Evolutionary conservation across 2,113 vertebrate genomes (phyloP).

Genomic region (Arvicanthis niloticus): DNA sequence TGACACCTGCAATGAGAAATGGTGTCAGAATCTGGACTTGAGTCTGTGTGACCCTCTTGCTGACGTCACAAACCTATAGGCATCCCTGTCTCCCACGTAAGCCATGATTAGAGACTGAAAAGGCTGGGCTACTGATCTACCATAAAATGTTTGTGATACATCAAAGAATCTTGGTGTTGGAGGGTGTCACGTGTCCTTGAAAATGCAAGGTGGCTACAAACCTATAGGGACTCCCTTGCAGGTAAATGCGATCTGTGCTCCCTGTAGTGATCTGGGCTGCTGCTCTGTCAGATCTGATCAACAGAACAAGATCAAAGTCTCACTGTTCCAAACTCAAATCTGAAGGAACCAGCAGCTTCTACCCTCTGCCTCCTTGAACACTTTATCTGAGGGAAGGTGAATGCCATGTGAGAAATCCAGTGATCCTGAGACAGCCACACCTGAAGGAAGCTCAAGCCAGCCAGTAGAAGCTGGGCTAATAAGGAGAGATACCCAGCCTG

Average conservation of each 20-base stretch:
- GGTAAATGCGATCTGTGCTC: background rate
- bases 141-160: background rate
- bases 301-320: background rate
- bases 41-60: background rate
- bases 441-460: background rate
- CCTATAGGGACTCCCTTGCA: background rate
- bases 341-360: background rate
- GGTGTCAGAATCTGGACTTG: background rate
- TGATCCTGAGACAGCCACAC: background rate
- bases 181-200: too few relatives aligned
- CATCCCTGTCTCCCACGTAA: background rate
- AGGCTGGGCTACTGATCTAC: background rate
- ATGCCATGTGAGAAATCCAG: background rate
- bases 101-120: background rate
- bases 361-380: background rate
- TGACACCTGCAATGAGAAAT: background rate
- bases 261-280: background rate
- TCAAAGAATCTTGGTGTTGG: background rate
- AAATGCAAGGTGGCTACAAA: background rate
- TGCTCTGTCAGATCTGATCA: background rate
- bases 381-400: background rate
- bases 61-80: background rate
- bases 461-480: background rate
- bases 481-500: background rate
- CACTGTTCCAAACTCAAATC: background rate